Conservation (phyloP, 2,797 vertebrate genomes). For the Halcyon smyrnensis region DNA sequence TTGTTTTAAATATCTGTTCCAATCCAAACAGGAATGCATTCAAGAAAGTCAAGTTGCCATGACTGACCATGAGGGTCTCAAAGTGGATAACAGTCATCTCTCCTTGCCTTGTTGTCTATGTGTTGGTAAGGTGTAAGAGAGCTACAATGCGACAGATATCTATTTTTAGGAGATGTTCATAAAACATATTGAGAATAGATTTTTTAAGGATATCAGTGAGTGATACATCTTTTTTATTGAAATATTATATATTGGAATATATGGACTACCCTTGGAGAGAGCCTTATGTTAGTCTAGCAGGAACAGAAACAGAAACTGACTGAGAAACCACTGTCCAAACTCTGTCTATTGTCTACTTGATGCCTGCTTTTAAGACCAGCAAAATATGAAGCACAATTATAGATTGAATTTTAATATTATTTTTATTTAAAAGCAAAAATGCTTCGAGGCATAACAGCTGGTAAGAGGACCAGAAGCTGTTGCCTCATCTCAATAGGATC, state of each 20-base stretch:
- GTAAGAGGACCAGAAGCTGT: background rate
- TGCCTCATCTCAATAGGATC: background rate
- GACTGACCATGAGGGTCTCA: background rate
- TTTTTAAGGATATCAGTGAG: background rate
- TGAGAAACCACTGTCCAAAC: background rate
- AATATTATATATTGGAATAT: background rate
- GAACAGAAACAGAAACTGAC: background rate
- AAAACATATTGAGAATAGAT: background rate
- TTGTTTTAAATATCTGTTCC: background rate
- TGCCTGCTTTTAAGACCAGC: background rate
- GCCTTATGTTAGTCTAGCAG: background rate
- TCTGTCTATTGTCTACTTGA: background rate
- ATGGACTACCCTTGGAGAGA: background rate
- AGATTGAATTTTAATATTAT: background rate
- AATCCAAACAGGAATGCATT: background rate
- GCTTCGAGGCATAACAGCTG: background rate
- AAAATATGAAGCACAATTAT: background rate
- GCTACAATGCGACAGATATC: background rate
- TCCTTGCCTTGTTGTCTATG: background rate
- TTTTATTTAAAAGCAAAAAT: background rate
- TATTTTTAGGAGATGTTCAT: rapidly evolving
- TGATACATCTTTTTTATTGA: background rate
- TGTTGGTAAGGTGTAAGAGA: background rate
- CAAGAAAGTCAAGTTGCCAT: background rate
- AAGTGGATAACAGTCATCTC: background rate